Conservation (phyloP, 2,888 invertebrate genomes). For the Chrysolina americana region DNA sequence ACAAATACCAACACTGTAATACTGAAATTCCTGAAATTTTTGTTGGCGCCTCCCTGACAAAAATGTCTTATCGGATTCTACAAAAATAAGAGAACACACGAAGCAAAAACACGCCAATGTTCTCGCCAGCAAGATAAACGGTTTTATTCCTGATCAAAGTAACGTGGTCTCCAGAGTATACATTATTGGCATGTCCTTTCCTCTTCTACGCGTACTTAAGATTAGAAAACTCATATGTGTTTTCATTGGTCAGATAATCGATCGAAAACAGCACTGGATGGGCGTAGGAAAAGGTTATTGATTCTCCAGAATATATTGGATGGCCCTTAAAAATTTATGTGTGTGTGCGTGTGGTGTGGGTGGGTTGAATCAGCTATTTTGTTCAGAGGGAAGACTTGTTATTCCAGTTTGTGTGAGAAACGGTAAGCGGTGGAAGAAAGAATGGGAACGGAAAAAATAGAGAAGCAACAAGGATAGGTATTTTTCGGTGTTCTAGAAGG, state of each 20-base stretch:
- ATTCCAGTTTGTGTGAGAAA: background rate
- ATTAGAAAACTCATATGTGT: constrained; percentile 30
- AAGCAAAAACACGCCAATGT: constrained; percentile 15
- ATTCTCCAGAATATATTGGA: constrained; percentile 24
- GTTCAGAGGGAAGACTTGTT: background rate
- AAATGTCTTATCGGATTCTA: background rate
- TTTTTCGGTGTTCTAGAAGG: too few relatives aligned
- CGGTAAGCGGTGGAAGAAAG: background rate
- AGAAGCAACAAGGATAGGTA: too few relatives aligned
- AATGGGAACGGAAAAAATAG: too few relatives aligned
- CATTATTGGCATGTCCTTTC: constrained; percentile 33
- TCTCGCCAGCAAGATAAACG: constrained; percentile 20
- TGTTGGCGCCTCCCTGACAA: background rate
- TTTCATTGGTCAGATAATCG: constrained; percentile 39
- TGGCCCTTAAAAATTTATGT: constrained; percentile 13
- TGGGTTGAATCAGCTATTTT: background rate
- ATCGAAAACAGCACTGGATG: constrained; percentile 22
- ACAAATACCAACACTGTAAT: background rate
- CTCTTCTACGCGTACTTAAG: constrained; percentile 24
- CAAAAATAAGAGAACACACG: constrained; percentile 2
- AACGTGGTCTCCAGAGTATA: constrained; percentile 30
- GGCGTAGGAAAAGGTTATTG: constrained; percentile 14
- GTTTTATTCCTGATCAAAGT: constrained; percentile 21
- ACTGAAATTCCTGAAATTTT: background rate
- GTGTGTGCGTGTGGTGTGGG: background rate